Evolutionary conservation across 2,888 invertebrate genomes (phyloP), one percentile per base, ranked within the genome.

Genomic region (Euphydryas editha): DNA sequence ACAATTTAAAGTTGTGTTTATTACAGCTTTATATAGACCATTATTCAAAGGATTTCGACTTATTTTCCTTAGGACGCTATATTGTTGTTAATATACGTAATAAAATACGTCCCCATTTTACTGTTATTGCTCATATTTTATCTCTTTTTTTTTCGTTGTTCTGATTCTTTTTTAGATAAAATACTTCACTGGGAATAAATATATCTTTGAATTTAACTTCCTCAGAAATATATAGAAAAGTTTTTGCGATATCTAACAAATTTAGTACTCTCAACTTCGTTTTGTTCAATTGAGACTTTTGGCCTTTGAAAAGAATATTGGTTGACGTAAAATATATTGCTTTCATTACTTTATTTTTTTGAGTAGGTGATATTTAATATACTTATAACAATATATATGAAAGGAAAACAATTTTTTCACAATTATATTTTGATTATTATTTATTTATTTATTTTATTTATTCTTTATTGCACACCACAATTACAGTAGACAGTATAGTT

Each of bases 171-270:
- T 15, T 20, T 1, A 49, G 21, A 49, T 49, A 49, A 49, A 21
- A 24, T 1, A 21, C 49, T 49, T 49, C 15, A 21, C 21, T 15
- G 21, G 13, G 7, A 13, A 49, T 49, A 5, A 44, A 44, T 44
- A n/a, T 44, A n/a, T 1, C 15, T 44, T 44, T 44, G 42, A 44
- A 44, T 44, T 44, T 44, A 15, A 44, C 42, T 44, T 44, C n/a
- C 42, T 30, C 15, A 44, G 42, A 44, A 44, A 44, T 44, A 44
- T 44, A 44, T 44, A n/a, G 42, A 44, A 44, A 44, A 44, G 42
- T 44, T 44, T 44, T 44, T 44, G 42, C 42, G 42, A 44, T 44
- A 44, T 44, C 42, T 44, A n/a, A 44, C 42, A 44, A 44, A 44
- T 44, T 44, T 44, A 44, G 42, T 44, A 44, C 42, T 15, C n/a